A percentile compares a stretch with the other conserved stretches of the same genome.
phyloP scores from a whole-genome alignment of 2,888 invertebrate species.

The Coelopa pilipes region DNA sequence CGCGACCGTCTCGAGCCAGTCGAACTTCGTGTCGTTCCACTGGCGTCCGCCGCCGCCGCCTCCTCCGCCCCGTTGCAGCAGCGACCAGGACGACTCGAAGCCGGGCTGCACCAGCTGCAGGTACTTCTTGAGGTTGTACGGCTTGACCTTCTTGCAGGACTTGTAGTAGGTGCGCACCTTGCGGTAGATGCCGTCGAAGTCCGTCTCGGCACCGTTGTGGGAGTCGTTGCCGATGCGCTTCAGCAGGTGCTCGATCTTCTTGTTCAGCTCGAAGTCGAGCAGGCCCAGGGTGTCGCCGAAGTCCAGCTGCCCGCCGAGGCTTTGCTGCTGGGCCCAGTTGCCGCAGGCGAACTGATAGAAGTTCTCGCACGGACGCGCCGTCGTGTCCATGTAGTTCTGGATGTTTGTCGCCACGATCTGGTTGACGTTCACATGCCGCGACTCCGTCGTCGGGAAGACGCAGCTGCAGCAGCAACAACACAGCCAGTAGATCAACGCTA shows the following conservation, averaged over 20 bases:
- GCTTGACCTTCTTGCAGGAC: constrained; percentile 59
- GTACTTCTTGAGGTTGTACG: constrained; percentile 59
- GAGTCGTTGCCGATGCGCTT: constrained; percentile 42
- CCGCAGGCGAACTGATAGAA: constrained; percentile 64
- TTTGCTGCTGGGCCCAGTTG: constrained; percentile 57
- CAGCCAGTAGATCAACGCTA: constrained; percentile 46
- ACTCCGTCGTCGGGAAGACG: constrained; percentile 39
- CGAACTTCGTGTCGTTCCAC: constrained; percentile 56
- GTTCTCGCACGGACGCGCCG: constrained; percentile 59
- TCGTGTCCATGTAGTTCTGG: constrained; percentile 59
- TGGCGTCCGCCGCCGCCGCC: constrained; percentile 46
- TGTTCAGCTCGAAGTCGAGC: constrained; percentile 57
- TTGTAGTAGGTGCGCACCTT: constrained; percentile 57
- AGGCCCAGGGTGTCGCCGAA: constrained; percentile 58
- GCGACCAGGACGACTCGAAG: constrained; percentile 47
- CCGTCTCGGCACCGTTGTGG: constrained; percentile 6
- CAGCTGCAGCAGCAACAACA: constrained; percentile 52
- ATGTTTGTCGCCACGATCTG: constrained; percentile 56
- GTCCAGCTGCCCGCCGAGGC: constrained; percentile 46
- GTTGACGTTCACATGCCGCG: constrained; percentile 53
- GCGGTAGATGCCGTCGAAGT: constrained; percentile 38
- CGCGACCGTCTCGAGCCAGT: constrained; percentile 59
- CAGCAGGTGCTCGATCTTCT: constrained; percentile 55
- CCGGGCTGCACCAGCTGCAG: constrained; percentile 55
- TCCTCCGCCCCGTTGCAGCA: constrained; percentile 47